These are phyloP conservation scores for Aspiorhynchus laticeps DNA, from an alignment of 2,113 vertebrate species.

Conservation along the genomic window DNA sequence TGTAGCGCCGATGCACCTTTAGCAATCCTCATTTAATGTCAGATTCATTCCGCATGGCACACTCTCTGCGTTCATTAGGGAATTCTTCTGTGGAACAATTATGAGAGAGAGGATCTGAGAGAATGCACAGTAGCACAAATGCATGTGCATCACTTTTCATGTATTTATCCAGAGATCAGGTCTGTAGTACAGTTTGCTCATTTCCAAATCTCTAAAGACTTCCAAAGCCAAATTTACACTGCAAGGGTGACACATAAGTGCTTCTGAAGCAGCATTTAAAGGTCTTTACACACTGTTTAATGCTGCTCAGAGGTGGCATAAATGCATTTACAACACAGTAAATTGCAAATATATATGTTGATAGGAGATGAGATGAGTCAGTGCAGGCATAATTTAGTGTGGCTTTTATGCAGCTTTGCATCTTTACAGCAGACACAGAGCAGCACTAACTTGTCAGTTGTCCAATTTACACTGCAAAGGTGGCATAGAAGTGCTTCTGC, in stretches of 20 bases:
- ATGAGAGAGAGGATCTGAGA: not conserved
- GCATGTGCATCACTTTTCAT: not conserved
- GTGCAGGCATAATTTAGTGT: not conserved
- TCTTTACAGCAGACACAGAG: not conserved
- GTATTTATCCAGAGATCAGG: not conserved
- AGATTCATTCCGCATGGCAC: not conserved
- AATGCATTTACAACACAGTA: not conserved
- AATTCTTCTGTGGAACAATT: not conserved
- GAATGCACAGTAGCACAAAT: not conserved
- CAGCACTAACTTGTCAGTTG: not conserved
- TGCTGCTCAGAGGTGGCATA: not conserved
- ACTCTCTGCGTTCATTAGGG: not conserved
- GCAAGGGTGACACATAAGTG: not conserved
- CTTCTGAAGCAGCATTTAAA: not conserved
- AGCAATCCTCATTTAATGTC: constrained; percentile 41
- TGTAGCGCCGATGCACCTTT: not conserved
- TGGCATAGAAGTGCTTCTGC: not conserved
- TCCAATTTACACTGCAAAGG: not conserved
- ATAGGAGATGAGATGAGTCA: not conserved
- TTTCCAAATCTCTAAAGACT: not conserved
- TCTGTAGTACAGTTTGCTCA: not conserved
- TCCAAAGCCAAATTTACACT: not conserved
- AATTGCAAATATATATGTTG: not conserved
- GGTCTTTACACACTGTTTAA: not conserved
- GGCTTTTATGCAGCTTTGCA: not conserved